Evolutionary conservation across 2,113 vertebrate genomes (phyloP), one percentile per base, ranked within the genome.

Genomic region (Grammomys surdaster): DNA sequence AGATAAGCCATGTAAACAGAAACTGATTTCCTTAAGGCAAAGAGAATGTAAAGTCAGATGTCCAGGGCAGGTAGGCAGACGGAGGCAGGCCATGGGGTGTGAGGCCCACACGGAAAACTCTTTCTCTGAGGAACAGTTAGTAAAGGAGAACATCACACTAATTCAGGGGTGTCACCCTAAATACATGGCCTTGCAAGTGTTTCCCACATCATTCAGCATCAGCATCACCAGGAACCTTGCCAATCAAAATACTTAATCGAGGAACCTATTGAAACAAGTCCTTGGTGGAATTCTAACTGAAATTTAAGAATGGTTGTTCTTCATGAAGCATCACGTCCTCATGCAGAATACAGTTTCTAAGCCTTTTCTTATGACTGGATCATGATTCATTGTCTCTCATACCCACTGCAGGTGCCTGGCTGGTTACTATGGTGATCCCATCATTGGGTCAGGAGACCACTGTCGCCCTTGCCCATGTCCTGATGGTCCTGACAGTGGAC

Each of bases 391-490:
- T 91, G 17, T 89, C 24, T 92, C 67, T 56, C 67, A 56, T 4
- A 46, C 69, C 7, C 36, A 24, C 26, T 14, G 0, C 97, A 99
- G 99, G 97, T 99, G 99, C 98, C 90, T 99, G 94, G 97, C 98
- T 73, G 99, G 99, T 96, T 99, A 99, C 98, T 99, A 99, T 0
- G 99, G 99, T 2, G 98, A 99, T 96, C 99, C 99, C 0, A 89
- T 99, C 85, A 98, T 99, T 89, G 99, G 99, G 16, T 99, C 99
- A 0, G 99, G 99, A 1, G 99, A 99, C 94, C 99, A 99, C 97
- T 99, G 99, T 95, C 99, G 99, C 11, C 99, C 99, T 54, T 99
- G 99, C 75, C 99, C 99, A 93, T 99, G 99, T 96, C 99, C 99
- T 0, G 99, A 99, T 0, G 99, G 99, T 26, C 99, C 99, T 0